phyloP scores from a whole-genome alignment of 2,888 invertebrate genomes.

The Acrocyrtus sp. region DNA sequence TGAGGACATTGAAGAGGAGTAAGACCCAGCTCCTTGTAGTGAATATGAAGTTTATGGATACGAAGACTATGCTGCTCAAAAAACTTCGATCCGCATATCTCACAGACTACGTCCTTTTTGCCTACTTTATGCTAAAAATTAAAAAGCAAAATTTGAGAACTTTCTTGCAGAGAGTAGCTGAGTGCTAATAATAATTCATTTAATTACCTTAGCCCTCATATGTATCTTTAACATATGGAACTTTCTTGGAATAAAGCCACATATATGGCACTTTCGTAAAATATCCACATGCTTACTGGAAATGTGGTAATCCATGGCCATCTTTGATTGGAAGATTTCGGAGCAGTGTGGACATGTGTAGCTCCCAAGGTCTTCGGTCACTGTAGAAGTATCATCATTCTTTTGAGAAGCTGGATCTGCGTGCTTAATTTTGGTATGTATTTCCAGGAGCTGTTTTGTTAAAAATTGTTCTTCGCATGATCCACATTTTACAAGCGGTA shows the following conservation, averaged over 20 bases:
- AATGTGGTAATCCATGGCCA: conserved; percentile 9
- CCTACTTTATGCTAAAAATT: conserved; percentile 10
- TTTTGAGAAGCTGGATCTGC: neutral
- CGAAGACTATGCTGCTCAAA: neutral
- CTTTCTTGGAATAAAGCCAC: neutral
- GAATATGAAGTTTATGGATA: neutral
- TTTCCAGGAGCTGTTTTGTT: conserved; percentile 16
- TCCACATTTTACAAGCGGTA: neutral
- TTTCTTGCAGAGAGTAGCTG: neutral
- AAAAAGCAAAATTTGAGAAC: neutral
- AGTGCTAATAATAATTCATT: neutral
- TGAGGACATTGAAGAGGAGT: neutral
- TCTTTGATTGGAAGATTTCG: neutral
- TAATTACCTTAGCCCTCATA: neutral
- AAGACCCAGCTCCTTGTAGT: neutral
- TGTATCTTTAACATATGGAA: neutral
- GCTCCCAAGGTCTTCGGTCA: neutral
- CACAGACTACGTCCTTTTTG: neutral
- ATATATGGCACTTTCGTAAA: neutral
- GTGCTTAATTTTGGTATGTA: conserved; percentile 8
- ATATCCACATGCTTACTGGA: neutral
- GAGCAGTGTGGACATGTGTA: conserved; percentile 9
- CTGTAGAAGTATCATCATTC: neutral
- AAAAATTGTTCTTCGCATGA: neutral
- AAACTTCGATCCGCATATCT: neutral